Evolutionary conservation across 2,888 invertebrate species (phyloP), one percentile per base, ranked within the genome.

Genomic region (Athalia circularis): DNA sequence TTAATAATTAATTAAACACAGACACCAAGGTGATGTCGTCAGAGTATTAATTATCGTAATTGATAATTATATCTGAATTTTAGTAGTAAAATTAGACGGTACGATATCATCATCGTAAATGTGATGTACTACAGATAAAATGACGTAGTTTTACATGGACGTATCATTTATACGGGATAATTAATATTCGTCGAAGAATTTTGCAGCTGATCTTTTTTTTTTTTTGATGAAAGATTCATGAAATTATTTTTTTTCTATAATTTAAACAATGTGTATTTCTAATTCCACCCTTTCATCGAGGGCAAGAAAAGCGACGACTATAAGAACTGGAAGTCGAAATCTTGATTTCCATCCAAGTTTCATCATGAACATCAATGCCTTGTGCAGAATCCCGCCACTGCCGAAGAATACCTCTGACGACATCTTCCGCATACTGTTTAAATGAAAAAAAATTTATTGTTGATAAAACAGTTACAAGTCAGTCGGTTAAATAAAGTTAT

Each of bases 271-370:
- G 83, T 94, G 94, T 52, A 94, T 93, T 87, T 95, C 94, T 79
- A 95, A 90, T 84, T 94, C 94, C 90, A 95, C 92, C 74, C 94
- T 91, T 52, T 94, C 92, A 84, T 95, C 94, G 89, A 94, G 92
- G 0, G 93, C 93, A 88, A 95, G 92, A 83, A 94, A 94, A 13
- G 92, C 93, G 8, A 94, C 92, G 8, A 94, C 92, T 67, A 95
- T 92, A 9, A 95, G 89, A 59, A 94, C 91, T 0, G 95, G 95
- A 70, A 95, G 91, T 70, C 94, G 92, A 80, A 94, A 91, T 61
- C 94, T 92, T 67, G 94, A 94, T 81, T 93, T 93, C 95, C 95
- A 95, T 3, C 95, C 95, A 82, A 95, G 90, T 81, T 94, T 93
- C 57, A 95, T 92, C 82, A 95, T 92, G 87, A 95, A 95, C 76